Evolutionary conservation across 1,140 invertebrate genomes (phyloP), one percentile per base, ranked within the genome.

Genomic region (Drosophila punjabiensis): DNA sequence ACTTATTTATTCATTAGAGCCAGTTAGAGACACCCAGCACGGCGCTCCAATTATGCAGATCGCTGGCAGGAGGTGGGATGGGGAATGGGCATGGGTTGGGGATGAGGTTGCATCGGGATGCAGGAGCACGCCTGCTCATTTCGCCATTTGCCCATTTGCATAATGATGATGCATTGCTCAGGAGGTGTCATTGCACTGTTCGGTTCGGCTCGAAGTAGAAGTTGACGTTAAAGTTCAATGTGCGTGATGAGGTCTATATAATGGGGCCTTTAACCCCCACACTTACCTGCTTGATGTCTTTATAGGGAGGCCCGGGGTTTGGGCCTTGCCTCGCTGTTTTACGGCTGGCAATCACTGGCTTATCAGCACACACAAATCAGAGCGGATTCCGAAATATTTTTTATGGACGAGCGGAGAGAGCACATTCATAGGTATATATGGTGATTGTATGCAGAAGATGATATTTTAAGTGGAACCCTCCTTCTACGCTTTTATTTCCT

Each of bases 1-100:
- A 90, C 86, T 90, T 90, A 89, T 89, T 90, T 89, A 89, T 89
- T 89, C 86, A 89, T 89, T 89, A 90, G 86, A 90, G 87, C 79
- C 86, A 90, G 86, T 86, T 90, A 88, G 86, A 90, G 85, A 88
- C 85, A 82, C 82, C 86, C 87, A 76, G 56, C 48, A 30, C 64
- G 64, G 39, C 48, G 71, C 69, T 88, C 85, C 71, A 89, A 88
- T 88, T 88, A 88, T 89, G 69, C 66, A 85, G 59, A 61, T 81
- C 55, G 56, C 55, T 67, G 76, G 58, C 30, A 41, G 64, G 41
- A 43, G 43, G 41, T 32, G 43, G 53, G 71, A 55, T 45, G 28
- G 16, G 24, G 24, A 14, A 14, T 35, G 35, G 32, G 24, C 3
- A 8, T 14, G 33, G 32, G 35, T 24, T 45, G 62, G 32, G 16